Percentiles rank a stretch among this genome's conserved stretches.
Evolutionary conservation across 2,797 vertebrate genomes (phyloP).

Genomic region (Melanotaenia maccullochi): DNA sequence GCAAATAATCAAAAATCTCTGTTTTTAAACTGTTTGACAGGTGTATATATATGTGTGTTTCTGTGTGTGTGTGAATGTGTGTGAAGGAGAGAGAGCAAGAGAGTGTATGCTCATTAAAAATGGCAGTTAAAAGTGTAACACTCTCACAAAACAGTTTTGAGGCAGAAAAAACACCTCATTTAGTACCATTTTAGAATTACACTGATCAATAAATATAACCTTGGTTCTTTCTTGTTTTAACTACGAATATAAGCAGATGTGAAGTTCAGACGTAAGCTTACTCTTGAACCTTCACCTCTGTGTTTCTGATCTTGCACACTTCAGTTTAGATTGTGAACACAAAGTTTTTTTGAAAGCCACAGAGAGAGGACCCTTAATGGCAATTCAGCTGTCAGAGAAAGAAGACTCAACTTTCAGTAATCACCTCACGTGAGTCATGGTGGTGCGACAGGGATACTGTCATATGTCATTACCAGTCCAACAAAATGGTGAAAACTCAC

Average conservation of each 20-base stretch:
- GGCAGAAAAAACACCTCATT: constrained; percentile 63
- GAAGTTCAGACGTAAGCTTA: constrained; percentile 56
- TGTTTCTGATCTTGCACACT: constrained; percentile 56
- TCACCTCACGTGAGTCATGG: constrained; percentile 1
- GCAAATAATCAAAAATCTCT: constrained; percentile 70
- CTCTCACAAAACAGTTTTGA: constrained; percentile 51
- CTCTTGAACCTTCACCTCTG: constrained; percentile 62
- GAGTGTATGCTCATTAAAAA: constrained; percentile 68
- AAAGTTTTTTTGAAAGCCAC: constrained; percentile 36
- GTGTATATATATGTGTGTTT: constrained; percentile 34
- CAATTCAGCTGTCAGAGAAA: constrained; percentile 43
- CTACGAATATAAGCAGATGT: constrained; percentile 51
- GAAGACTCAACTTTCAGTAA: constrained; percentile 24
- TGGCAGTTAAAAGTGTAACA: constrained; percentile 61
- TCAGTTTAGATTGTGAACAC: constrained; percentile 50
- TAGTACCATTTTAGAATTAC: constrained; percentile 58
- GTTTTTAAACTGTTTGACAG: constrained; percentile 74
- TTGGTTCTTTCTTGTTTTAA: constrained; percentile 34
- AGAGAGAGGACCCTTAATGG: constrained; percentile 56
- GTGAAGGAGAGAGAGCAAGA: constrained; percentile 5
- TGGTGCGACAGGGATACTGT: constrained; percentile 7
- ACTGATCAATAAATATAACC: constrained; percentile 62
- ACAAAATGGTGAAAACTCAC: constrained; percentile 24
- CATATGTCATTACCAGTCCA: constrained; percentile 14
- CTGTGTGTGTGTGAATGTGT: constrained; percentile 8